These are phyloP conservation scores for Lindbergichthys nudifrons DNA, from an alignment of 2,797 vertebrate species.

Conservation along the genomic window DNA sequence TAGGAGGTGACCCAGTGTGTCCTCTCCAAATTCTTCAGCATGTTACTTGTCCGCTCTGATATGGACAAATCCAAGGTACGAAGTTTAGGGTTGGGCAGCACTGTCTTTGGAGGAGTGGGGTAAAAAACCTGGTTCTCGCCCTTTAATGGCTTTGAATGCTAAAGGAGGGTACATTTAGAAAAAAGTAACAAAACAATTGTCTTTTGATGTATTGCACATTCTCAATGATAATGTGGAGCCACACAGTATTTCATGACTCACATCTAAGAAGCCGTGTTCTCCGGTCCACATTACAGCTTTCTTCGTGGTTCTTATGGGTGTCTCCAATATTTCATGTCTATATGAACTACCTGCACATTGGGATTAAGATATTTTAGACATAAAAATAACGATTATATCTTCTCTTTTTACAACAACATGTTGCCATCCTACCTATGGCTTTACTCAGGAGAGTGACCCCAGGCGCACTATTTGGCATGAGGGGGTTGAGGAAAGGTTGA, in stretches of 20 bases:
- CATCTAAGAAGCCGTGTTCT: slow-evolving; percentile 80
- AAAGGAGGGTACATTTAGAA: slow-evolving; percentile 4
- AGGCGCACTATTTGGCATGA: slow-evolving; percentile 69
- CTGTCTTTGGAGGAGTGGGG: slow-evolving; percentile 77
- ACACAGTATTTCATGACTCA: slow-evolving; percentile 60
- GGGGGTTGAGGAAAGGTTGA: slow-evolving; percentile 70
- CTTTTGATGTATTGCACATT: neutral
- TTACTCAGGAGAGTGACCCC: slow-evolving; percentile 79
- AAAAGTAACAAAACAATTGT: neutral
- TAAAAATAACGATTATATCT: neutral
- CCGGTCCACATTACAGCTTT: slow-evolving; percentile 76
- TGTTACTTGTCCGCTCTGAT: slow-evolving; percentile 80
- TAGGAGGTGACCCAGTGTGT: slow-evolving; percentile 85
- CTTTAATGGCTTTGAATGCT: slow-evolving; percentile 77
- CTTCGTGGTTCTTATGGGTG: slow-evolving; percentile 72
- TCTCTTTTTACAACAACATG: neutral
- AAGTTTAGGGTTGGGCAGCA: slow-evolving; percentile 73
- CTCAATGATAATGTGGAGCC: neutral
- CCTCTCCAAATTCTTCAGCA: slow-evolving; percentile 81
- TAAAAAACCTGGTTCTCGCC: slow-evolving; percentile 78
- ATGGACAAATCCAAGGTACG: slow-evolving; percentile 71
- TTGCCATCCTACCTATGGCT: slow-evolving; percentile 78
- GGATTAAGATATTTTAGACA: slow-evolving; percentile 10
- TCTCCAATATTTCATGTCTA: slow-evolving; percentile 81
- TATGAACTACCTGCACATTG: slow-evolving; percentile 81